Evolutionary conservation across 2,113 vertebrate genomes (phyloP).

Genomic region (Clarias batrachus): DNA sequence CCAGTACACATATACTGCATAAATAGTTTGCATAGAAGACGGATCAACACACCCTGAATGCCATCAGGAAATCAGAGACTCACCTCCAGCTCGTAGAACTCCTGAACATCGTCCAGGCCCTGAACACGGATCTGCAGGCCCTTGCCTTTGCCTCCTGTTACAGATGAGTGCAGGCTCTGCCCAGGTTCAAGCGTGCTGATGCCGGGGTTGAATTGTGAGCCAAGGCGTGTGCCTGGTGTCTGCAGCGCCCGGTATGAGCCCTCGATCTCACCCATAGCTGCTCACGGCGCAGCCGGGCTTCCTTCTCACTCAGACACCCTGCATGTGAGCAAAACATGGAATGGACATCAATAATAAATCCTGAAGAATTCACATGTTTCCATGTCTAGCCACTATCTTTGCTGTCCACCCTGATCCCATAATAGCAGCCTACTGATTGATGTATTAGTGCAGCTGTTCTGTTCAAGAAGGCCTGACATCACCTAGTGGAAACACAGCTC

Average conservation of each 20-base stretch:
- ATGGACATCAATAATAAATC: background rate
- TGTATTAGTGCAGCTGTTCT: background rate
- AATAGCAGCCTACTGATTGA: slow-evolving; percentile 4
- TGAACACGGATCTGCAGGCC: slow-evolving; percentile 77
- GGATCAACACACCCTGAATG: background rate
- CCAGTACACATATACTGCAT: background rate
- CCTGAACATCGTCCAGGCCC: slow-evolving; percentile 83
- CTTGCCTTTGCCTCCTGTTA: slow-evolving; percentile 58
- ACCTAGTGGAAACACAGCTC: slow-evolving; percentile 3
- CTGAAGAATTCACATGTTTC: background rate
- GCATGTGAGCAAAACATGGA: slow-evolving; percentile 11
- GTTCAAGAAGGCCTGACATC: slow-evolving; percentile 28
- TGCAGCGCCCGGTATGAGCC: slow-evolving; percentile 87
- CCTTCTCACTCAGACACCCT: slow-evolving; percentile 56
- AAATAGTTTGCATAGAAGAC: too few relatives aligned
- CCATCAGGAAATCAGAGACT: slow-evolving; percentile 52
- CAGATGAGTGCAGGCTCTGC: slow-evolving; percentile 73
- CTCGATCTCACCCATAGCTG: slow-evolving; percentile 89
- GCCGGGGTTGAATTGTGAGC: slow-evolving; percentile 75
- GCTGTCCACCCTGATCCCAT: background rate
- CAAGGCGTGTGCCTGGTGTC: slow-evolving; percentile 84
- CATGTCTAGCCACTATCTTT: background rate
- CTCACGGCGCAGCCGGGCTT: slow-evolving; percentile 47
- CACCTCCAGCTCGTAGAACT: slow-evolving; percentile 84
- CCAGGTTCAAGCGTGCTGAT: slow-evolving; percentile 88